Base-by-base conservation (phyloP, 2,797 vertebrate genomes). In the Acrossocheilus fasciatus region DNA sequence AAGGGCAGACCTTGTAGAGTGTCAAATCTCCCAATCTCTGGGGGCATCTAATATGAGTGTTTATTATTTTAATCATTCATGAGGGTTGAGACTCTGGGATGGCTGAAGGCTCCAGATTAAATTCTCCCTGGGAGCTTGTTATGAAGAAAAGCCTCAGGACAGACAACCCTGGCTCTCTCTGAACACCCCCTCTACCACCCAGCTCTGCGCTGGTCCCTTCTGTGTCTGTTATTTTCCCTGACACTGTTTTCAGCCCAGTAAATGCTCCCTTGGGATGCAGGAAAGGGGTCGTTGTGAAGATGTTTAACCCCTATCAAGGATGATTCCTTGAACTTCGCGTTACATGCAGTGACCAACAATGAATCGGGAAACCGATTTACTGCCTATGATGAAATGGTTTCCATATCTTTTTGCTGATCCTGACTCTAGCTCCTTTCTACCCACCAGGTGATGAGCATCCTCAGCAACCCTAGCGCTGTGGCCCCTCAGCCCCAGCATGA, bases 381-480 rank as follows among this genome's bases (percentile, higher is more conserved):
- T 72, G 15, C 81, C 36, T 52, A 17, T n/a, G 57, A 41, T 52
- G 7, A 57, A 69, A 15, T 69, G 66, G 45, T 23, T 85, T 86
- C 26, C 11, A n/a, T 62, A 77, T 72, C 54, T 69, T 77, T 57
- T 8, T 73, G 72, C 52, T 83, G 73, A 82, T 77, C 39, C 1
- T 57, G 52, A 62, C 54, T 74, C 70, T 66, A n/a, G 18, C 47
- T 66, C 45, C 76, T 52, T n/a, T 66, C 26, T 36, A 34, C 68
- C 90, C 74, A 89, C 18, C 95, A 99, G 98, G 98, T 99, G 88
- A 98, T 99, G 98, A 98, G 97, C 92, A 97, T 99, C 88, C 93
- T 99, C 86, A 97, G 96, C 91, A 99, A 96, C 92, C 96, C 97
- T 86, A 95, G 95, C 0, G 95, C 95, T 0, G 96, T 99, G 87